Conservation (phyloP, 2,797 vertebrate species). For the Rhinatrema bivittatum region DNA sequence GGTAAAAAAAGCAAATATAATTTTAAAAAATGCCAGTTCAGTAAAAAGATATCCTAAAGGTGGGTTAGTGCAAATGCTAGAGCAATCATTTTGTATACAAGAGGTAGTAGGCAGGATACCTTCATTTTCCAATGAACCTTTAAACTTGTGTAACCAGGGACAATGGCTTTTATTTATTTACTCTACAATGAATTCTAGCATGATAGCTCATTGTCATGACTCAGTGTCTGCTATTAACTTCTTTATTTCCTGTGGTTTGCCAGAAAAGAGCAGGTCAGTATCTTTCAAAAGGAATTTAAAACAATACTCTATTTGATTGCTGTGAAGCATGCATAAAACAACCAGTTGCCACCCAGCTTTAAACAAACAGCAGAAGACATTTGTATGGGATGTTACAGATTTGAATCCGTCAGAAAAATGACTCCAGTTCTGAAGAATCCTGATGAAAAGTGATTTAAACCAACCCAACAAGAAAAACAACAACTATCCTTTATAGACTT, state of each 20-base stretch:
- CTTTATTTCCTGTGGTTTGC: conserved; percentile 23
- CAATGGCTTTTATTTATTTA: too few species aligned
- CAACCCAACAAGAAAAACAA: neutral
- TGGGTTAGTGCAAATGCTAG: too few species aligned
- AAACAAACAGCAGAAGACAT: conserved; percentile 7
- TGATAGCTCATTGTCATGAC: too few species aligned
- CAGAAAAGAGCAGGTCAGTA: conserved; percentile 8
- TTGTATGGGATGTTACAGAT: neutral
- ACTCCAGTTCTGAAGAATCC: neutral
- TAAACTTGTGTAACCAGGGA: too few species aligned
- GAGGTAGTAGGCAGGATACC: too few species aligned
- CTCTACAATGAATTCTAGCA: too few species aligned
- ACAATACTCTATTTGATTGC: conserved; percentile 1
- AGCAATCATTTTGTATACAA: too few species aligned
- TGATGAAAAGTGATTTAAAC: neutral
- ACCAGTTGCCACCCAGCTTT: neutral
- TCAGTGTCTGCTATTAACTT: conserved; percentile 17
- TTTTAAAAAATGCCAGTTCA: too few species aligned
- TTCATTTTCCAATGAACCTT: too few species aligned
- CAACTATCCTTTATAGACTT: neutral
- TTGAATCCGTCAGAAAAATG: neutral
- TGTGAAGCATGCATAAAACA: neutral
- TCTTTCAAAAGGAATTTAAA: conserved; percentile 16
- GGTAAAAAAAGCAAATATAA: too few species aligned
- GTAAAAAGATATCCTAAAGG: too few species aligned